Base-by-base conservation (phyloP, 2,113 vertebrate species). In the Nanorana parkeri region DNA sequence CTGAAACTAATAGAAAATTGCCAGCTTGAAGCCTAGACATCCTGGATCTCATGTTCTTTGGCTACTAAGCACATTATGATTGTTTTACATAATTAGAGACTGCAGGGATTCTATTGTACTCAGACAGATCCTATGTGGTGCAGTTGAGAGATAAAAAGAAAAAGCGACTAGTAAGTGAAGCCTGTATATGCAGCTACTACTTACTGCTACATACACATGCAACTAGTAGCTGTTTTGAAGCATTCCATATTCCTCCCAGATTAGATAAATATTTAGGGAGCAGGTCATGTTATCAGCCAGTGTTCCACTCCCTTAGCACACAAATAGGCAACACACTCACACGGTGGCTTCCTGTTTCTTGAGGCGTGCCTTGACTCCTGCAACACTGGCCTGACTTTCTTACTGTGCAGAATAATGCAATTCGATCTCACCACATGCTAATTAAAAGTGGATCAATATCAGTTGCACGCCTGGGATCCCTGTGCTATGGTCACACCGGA, bases 201-300 rank as follows among this genome's bases (percentile, higher is more conserved):
- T 36, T 36, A 2, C 32, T 2, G 8, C 41, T 47, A 47, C 41
- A 47, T 47, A 10, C 41, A 47, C 41, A 15, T 11, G 24, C 26
- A 7, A 29, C 28, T 20, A 55, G 21, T 6, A 72, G 51, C 10
- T 72, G 26, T 72, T 29, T 72, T 71, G 17, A 8, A 19, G 4
- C 51, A 68, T 68, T 71, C 52, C 19, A 47, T 47, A 47, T 47
- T 28, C 8, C 7, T 55, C 17, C 13, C 32, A 16, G 66, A 15
- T 23, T 21, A 26, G 68, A 71, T 54, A 71, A 78, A 58, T 68
- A 66, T 68, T 68, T 68, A 68, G 54, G 26, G n/a, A n/a, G n/a
- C n/a, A n/a, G n/a, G n/a, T n/a, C n/a, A n/a, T n/a, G n/a, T n/a
- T n/a, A n/a, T n/a, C n/a, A 68, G 65, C 11, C 10, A 58, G 19